Base-by-base conservation (phyloP, 2,888 invertebrate genomes). In the Kuschelorhynchus macadamiae region DNA sequence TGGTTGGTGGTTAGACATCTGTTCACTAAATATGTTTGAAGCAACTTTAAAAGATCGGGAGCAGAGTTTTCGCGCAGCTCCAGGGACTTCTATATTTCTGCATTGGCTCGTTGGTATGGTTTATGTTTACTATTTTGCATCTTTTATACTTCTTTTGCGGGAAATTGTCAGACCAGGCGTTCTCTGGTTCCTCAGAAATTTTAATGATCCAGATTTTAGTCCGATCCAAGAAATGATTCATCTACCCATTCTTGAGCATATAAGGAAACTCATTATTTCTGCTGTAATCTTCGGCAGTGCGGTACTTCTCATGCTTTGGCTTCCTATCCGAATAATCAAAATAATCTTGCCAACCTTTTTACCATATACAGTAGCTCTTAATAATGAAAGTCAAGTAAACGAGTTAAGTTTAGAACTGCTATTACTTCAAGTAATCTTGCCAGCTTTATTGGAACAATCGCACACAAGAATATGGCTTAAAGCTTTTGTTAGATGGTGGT, bases 151-250 rank as follows among this genome's bases (percentile, higher is more conserved):
- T 14, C 86, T 99, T 1, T 84, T 99, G 18, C 87, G 98, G 56
- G 98, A 99, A 84, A 96, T 98, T 0, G 82, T 99, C 33, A 88
- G 99, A 56, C 99, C 99, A 0, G 99, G 99, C 0, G 97, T 98
- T 0, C 86, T 99, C 1, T 99, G 98, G 98, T 99, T 99, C 84
- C 87, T 99, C 76, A 89, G 98, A 74, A 99, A 99, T 82, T 87
- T 99, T 65, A 99, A 99, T 83, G 98, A 99, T 85, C 98, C 99
- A 0, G 98, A 99, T 79, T 99, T 99, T 80, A 98, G 98, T 85
- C 99, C 99, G 5, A 97, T 99, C 69, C 97, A 96, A 86, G 96
- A 95, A 90, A 98, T 99, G 98, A 98, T 99, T 73, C 98, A 98
- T 81, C 86, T 97, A 30, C 95, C 98, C 1, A 95, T 98, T 36